Evolutionary conservation across 2,888 invertebrate species (phyloP), one percentile per base, ranked within the genome.

Genomic region (Steromphala cineraria): DNA sequence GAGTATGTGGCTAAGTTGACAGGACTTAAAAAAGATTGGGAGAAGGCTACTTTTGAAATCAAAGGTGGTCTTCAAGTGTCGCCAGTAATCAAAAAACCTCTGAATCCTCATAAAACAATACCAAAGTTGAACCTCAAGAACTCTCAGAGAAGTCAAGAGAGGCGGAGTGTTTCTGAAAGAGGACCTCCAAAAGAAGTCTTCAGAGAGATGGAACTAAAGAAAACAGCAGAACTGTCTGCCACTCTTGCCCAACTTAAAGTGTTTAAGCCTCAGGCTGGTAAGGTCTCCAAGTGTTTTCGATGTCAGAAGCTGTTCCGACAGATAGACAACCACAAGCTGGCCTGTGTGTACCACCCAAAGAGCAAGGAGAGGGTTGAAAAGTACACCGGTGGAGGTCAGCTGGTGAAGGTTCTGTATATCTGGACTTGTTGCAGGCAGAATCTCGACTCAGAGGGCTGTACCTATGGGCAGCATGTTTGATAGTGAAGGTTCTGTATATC

Each of bases 381-480:
- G 76, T 91, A 91, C 84, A 89, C 87, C 36, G 87, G 84, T 21
- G 83, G 87, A 3, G 92, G 92, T 15, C 89, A 88, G 78, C 82
- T 92, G 36, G 80, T 89, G 10, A 88, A 86, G 55, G 90, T 92
- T 5, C 81, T 87, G 8, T 90, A 89, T 80, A 83, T 90, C 4
- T 92, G 92, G 92, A 90, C 90, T 75, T 92, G 92, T 82, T 92
- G 92, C 79, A 86, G 89, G 75, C 87, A 89, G 78, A 85, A 87
- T 24, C 83, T 87, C 2, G 90, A 92, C n/a, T 85, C 83, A 75
- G 87, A 86, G 15, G 92, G 92, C 3, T 92, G 92, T 83, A 87
- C 88, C 40, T 87, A 85, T 78, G 91, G 91, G 31, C 90, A 91
- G 40, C 92, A 92, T 85, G 85, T n/a, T n/a, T n/a, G n/a, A n/a